These are phyloP conservation scores for Eristalis intricaria DNA, from an alignment of 2,888 invertebrate genomes.

Conservation along the genomic window DNA sequence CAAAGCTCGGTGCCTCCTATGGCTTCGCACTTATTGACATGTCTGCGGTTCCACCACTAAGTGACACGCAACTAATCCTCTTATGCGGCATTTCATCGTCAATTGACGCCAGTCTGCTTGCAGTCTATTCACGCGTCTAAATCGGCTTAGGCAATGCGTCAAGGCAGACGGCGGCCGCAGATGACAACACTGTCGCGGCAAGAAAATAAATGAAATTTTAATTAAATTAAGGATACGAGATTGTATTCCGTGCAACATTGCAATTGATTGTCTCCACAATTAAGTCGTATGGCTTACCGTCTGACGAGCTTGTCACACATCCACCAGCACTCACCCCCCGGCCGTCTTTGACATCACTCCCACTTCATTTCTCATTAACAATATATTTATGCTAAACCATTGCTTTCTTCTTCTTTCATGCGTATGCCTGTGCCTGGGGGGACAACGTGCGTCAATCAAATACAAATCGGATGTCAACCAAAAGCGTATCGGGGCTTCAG, in stretches of 20 bases:
- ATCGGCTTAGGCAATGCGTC: slow-evolving; percentile 42
- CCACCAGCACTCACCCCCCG: not conserved
- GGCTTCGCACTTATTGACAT: slow-evolving; percentile 20
- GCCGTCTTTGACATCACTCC: not conserved
- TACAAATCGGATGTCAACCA: not conserved
- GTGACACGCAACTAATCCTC: slow-evolving; percentile 41
- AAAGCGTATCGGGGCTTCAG: slow-evolving; percentile 88
- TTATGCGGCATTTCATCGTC: slow-evolving; percentile 50
- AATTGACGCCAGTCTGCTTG: slow-evolving; percentile 44
- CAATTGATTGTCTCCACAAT: slow-evolving; percentile 29
- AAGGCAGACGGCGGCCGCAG: slow-evolving; percentile 68
- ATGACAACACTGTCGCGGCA: slow-evolving; percentile 74
- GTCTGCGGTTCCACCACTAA: not conserved
- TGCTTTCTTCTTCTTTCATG: slow-evolving; percentile 38
- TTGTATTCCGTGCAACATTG: slow-evolving; percentile 11
- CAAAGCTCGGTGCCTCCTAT: not conserved
- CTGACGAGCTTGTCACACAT: not conserved
- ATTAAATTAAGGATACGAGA: slow-evolving; percentile 80
- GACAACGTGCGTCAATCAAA: not conserved
- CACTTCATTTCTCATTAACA: slow-evolving; percentile 12
- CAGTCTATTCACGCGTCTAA: slow-evolving; percentile 9
- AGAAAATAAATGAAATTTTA: slow-evolving; percentile 81
- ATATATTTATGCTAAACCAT: slow-evolving; percentile 17
- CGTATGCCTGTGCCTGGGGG: not conserved
- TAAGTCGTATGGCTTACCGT: slow-evolving; percentile 28